A percentile compares a stretch with the other conserved stretches of the same genome.
phyloP scores from a whole-genome alignment of 2,797 vertebrate genomes.

The Sciurus carolinensis region DNA sequence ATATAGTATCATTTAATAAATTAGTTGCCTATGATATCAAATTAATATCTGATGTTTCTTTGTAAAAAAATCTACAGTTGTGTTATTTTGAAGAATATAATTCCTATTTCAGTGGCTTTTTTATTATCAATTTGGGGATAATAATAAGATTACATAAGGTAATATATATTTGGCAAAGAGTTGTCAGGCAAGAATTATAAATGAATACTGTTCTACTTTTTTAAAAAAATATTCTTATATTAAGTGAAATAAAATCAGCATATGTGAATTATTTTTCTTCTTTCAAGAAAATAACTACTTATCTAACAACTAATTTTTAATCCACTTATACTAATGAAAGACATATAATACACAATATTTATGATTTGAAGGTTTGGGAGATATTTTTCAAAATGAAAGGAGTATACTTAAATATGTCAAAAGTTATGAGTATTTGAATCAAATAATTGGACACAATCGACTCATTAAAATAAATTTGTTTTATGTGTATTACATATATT shows the following conservation, averaged over 20 bases:
- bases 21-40: background rate
- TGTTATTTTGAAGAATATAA: background rate
- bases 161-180: background rate
- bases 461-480: background rate
- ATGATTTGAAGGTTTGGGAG: background rate
- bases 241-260: background rate
- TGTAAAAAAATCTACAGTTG: background rate
- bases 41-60: background rate
- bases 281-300: background rate
- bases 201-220: background rate
- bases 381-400: background rate
- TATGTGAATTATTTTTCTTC: background rate
- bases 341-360: background rate
- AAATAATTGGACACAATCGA: background rate
- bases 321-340: background rate
- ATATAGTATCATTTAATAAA: background rate
- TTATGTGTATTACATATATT: background rate
- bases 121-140: background rate
- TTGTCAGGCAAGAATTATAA: background rate
- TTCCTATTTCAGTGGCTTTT: background rate
- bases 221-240: background rate
- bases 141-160: background rate
- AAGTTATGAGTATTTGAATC: background rate
- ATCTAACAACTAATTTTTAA: background rate
- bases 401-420: background rate